Evolutionary conservation across 2,797 vertebrate species (phyloP).

Genomic region (Propithecus deckenii): DNA sequence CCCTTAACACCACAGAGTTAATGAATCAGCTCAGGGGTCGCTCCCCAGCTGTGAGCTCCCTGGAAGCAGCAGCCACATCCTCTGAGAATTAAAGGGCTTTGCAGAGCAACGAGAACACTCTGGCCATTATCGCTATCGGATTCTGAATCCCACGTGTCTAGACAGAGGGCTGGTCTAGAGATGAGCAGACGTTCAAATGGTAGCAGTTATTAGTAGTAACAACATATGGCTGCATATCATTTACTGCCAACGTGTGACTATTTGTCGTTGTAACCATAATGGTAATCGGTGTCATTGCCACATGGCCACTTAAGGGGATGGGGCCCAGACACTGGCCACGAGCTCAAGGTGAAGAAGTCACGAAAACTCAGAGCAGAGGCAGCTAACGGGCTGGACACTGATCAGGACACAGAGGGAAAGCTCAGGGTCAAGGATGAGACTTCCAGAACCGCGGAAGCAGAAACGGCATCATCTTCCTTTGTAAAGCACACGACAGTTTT

Average conservation of each 20-base stretch:
- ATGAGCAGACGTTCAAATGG: not conserved
- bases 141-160: not conserved
- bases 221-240: not conserved
- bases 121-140: not conserved
- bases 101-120: not conserved
- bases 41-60: not conserved
- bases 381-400: not conserved
- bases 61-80: not conserved
- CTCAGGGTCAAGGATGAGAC: not conserved
- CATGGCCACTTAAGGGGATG: not conserved
- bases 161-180: not conserved
- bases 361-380: not conserved
- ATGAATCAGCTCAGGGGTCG: not conserved
- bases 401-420: not conserved
- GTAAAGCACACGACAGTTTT: accelerated
- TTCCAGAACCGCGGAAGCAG: not conserved
- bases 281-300: not conserved
- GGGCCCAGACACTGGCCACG: not conserved
- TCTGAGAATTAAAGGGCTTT: not conserved
- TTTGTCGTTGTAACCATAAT: not conserved
- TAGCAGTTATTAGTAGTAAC: not conserved
- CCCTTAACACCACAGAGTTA: not conserved
- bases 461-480: not conserved
- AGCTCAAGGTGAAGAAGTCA: not conserved
- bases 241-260: not conserved